Percentiles rank a stretch among this genome's conserved stretches.
These are phyloP conservation scores for Periophthalmodon schlosseri DNA, from an alignment of 2,113 vertebrate genomes.

Conservation along the genomic window DNA sequence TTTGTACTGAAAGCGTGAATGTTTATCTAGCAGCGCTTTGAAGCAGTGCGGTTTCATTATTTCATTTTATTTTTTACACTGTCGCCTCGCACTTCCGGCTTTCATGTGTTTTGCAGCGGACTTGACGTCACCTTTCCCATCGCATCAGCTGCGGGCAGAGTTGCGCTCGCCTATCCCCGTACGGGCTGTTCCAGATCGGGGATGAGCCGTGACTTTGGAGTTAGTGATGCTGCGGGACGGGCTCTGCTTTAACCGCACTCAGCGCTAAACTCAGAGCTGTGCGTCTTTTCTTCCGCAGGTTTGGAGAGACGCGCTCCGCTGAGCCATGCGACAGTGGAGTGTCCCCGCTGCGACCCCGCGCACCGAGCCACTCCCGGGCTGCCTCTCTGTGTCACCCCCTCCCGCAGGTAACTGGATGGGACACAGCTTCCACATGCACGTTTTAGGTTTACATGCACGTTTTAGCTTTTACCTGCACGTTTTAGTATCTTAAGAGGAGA, in stretches of 20 bases:
- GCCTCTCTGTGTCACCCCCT: constrained; percentile 73
- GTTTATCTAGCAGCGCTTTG: background rate
- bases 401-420: constrained; percentile 68
- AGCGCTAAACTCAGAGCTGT: constrained; percentile 28
- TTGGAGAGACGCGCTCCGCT: constrained; percentile 59
- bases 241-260: constrained; percentile 26
- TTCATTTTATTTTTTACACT: too few relatives aligned
- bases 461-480: too few relatives aligned
- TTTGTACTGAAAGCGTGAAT: background rate
- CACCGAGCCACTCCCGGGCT: constrained; percentile 76
- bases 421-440: background rate
- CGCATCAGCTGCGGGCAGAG: constrained; percentile 20
- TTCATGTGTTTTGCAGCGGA: background rate
- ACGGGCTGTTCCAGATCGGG: constrained; percentile 13
- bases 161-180: constrained; percentile 50
- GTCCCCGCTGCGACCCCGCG: constrained; percentile 79
- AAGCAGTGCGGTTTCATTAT: too few relatives aligned
- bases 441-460: too few relatives aligned
- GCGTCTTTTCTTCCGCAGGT: constrained; percentile 46
- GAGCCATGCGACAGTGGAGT: constrained; percentile 83
- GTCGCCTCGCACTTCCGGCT: constrained; percentile 1
- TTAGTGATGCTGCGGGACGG: constrained; percentile 41
- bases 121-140: constrained; percentile 4
- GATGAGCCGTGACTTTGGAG: constrained; percentile 27
- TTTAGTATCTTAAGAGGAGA: background rate